Percentiles rank a stretch among this genome's conserved stretches.
Conservation (phyloP, 2,113 vertebrate species). For the Puma concolor region DNA sequence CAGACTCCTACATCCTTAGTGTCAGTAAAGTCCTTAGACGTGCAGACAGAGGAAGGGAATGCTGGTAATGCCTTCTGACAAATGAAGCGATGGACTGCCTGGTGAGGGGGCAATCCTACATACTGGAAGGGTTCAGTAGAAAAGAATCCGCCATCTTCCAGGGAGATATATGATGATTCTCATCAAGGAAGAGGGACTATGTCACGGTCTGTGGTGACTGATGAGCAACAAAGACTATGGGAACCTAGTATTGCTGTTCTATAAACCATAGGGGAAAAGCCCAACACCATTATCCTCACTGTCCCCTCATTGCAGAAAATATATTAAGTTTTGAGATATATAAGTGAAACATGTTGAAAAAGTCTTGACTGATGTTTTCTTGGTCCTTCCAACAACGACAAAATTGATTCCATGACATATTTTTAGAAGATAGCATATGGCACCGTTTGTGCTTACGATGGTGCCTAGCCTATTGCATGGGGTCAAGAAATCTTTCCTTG, state of each 20-base stretch:
- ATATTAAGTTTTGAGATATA: background rate
- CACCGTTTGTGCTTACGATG: background rate
- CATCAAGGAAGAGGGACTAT: background rate
- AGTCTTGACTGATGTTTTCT: background rate
- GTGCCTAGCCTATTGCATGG: background rate
- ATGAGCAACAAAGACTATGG: background rate
- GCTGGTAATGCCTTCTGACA: background rate
- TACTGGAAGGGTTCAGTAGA: background rate
- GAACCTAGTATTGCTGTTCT: background rate
- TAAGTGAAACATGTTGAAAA: background rate
- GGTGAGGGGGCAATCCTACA: background rate
- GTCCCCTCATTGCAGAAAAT: background rate
- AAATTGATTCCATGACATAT: background rate
- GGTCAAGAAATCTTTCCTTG: background rate
- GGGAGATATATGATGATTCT: fast-evolving
- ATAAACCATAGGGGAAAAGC: background rate
- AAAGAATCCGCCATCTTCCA: no score
- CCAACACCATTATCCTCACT: background rate
- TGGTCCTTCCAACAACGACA: background rate
- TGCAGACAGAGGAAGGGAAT: background rate
- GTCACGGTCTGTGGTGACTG: background rate
- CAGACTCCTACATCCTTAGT: background rate
- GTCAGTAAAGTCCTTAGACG: background rate
- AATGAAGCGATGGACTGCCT: background rate
- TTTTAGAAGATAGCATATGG: background rate